Conservation (phyloP, 1,140 invertebrate genomes). For the Paramacrobiotus metropolitanus region DNA sequence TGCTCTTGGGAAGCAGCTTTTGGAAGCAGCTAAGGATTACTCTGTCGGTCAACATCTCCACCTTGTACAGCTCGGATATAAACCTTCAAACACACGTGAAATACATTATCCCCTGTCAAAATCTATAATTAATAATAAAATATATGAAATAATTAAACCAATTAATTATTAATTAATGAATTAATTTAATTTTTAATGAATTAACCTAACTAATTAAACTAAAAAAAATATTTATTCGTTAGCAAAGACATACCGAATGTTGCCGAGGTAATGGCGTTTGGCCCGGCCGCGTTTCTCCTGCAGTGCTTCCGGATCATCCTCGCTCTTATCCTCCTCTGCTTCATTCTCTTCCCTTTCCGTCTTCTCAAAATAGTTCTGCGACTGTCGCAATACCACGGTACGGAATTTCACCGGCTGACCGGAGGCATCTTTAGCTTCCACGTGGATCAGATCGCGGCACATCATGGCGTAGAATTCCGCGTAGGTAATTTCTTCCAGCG, state of each 20-base stretch:
- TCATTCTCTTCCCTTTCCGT: background rate
- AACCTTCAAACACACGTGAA: background rate
- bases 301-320: background rate
- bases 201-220: background rate
- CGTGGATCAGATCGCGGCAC: background rate
- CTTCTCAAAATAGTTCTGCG: conserved; percentile 1
- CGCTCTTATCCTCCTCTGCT: background rate
- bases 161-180: background rate
- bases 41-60: background rate
- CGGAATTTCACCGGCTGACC: background rate
- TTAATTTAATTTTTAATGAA: background rate
- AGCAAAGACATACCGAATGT: background rate
- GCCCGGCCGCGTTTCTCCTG: background rate
- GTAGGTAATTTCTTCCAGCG: background rate
- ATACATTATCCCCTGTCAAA: background rate
- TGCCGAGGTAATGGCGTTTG: background rate
- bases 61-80: background rate
- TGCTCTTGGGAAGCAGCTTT: background rate
- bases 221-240: background rate
- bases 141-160: background rate
- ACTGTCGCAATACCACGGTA: background rate
- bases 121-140: background rate
- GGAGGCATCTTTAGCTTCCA: background rate
- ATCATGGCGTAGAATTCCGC: background rate
- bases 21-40: conserved; percentile 4